Base-by-base conservation (phyloP, 2,797 vertebrate genomes). In the Buceros bicornis region DNA sequence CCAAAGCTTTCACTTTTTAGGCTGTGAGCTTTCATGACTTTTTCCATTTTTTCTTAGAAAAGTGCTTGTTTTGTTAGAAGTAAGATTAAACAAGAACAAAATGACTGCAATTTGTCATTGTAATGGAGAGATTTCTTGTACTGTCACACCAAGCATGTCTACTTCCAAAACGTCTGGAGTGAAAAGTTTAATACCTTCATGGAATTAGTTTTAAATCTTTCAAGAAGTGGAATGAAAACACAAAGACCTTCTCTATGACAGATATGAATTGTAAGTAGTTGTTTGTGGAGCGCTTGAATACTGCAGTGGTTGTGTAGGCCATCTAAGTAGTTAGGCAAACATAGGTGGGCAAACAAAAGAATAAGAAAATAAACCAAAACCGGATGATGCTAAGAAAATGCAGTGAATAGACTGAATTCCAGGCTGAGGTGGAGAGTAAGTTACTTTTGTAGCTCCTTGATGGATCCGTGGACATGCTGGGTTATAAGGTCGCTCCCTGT, bases 1-100 rank as follows among this genome's bases (percentile, higher is more conserved):
- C 82, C 73, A 87, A 78, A 95, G 78, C 22, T 86, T 84, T 91
- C 62, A 58, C 37, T 60, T 92, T 80, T 66, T 57, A 80, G 82
- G 56, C 65, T 89, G 31, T 48, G 57, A 76, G 78, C 53, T 85
- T 93, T 84, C 71, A 62, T 74, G 33, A 50, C 45, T 81, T 82
- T 51, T 94, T 79, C 50, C 42, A 54, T 24, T 58, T 92, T 90
- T 84, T 51, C 66, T 82, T 73, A 84, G 40, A 25, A 71, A 89
- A 42, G 35, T 47, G 71, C 86, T 86, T 94, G 77, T 95, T 97
- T 95, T 85, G 50, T 67, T 93, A 94, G 81, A 94, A 78, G 51
- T 83, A 81, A 89, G 83, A 95, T 83, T 82, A 77, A 87, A 66
- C 4, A 7, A 92, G 87, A 84, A 73, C 33, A 67, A 90, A 95